A percentile compares a stretch with the other conserved stretches of the same genome.
Evolutionary conservation across 2,113 vertebrate genomes (phyloP).

Genomic region (Alexandromys fortis): DNA sequence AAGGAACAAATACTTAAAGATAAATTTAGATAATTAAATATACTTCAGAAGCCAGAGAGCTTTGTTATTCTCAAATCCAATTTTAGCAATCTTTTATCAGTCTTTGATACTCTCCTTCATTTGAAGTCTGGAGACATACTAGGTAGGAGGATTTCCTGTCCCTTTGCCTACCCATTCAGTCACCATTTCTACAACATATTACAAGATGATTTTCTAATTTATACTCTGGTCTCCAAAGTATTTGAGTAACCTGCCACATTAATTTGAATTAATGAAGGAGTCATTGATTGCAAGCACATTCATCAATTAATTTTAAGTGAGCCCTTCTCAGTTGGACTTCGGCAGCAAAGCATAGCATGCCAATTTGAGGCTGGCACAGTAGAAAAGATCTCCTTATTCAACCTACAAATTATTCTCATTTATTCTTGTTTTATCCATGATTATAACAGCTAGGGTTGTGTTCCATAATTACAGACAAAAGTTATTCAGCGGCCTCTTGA

Average conservation of each 20-base stretch:
- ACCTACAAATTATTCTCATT: neutral
- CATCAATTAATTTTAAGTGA: constrained; percentile 51
- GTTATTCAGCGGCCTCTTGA: neutral
- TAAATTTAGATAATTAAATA: constrained; percentile 14
- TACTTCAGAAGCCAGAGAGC: neutral
- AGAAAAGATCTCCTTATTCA: neutral
- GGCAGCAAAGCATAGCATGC: neutral
- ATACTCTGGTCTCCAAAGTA: neutral
- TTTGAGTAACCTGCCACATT: constrained; percentile 49
- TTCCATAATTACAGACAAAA: neutral
- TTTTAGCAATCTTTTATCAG: neutral
- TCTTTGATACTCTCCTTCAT: neutral
- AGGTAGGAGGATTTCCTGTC: neutral
- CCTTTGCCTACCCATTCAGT: neutral
- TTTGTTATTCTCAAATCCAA: neutral
- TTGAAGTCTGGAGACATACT: neutral
- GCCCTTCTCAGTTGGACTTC: neutral
- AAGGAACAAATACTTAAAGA: neutral
- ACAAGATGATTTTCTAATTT: constrained; percentile 15
- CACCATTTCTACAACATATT: neutral
- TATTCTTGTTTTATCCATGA: neutral
- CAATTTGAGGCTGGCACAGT: neutral
- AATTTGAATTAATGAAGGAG: constrained; percentile 66
- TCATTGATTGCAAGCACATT: constrained; percentile 19
- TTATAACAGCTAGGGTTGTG: neutral